Conservation (phyloP, 2,888 invertebrate species). For the Nebria brevicollis region DNA sequence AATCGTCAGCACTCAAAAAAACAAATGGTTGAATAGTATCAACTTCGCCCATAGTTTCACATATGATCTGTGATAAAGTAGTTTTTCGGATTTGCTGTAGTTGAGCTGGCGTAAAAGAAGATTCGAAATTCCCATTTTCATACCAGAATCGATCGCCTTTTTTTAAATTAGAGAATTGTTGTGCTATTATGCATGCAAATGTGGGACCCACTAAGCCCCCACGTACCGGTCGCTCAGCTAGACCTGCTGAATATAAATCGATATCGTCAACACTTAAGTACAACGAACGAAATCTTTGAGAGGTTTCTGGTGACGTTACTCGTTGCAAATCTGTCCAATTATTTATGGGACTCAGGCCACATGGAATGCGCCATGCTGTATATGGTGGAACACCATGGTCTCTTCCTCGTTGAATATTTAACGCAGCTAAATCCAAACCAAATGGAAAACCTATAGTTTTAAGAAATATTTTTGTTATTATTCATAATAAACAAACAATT, state of each 20-base stretch:
- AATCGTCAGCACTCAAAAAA: conserved; percentile 70
- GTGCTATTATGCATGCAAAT: conserved; percentile 88
- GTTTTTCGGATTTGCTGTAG: conserved; percentile 77
- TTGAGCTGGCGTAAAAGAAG: conserved; percentile 80
- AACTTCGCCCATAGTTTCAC: conserved; percentile 73
- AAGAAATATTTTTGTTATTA: too few relatives aligned
- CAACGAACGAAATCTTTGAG: conserved; percentile 68
- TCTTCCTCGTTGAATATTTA: conserved; percentile 87
- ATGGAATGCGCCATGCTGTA: conserved; percentile 81
- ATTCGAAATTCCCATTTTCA: conserved; percentile 80
- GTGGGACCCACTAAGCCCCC: conserved; percentile 87
- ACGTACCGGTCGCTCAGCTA: conserved; percentile 82
- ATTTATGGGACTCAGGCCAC: conserved; percentile 74
- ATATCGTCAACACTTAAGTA: conserved; percentile 80
- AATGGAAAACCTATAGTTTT: conserved; percentile 67
- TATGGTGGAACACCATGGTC: conserved; percentile 89
- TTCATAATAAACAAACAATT: too few relatives aligned
- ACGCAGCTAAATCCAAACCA: conserved; percentile 87
- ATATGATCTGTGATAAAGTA: conserved; percentile 78
- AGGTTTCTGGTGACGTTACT: conserved; percentile 73
- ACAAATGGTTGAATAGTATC: conserved; percentile 77
- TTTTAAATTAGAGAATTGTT: conserved; percentile 82
- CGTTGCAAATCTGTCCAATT: conserved; percentile 77
- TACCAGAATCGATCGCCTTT: conserved; percentile 87
- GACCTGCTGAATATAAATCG: conserved; percentile 84